These are phyloP conservation scores for Pampus argenteus DNA, from an alignment of 2,797 vertebrate genomes.

Conservation along the genomic window DNA sequence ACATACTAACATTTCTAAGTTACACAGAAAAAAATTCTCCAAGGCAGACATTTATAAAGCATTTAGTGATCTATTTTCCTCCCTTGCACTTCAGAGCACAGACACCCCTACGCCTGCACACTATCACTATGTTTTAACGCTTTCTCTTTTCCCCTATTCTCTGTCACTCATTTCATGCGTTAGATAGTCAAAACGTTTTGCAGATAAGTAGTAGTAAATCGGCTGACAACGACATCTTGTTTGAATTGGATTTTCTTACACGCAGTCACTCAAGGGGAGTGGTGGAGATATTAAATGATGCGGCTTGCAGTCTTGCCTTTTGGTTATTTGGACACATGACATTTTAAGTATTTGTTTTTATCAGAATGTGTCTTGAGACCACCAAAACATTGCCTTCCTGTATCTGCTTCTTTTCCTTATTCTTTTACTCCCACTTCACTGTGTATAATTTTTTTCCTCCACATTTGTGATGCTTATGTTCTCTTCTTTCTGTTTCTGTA, in stretches of 20 bases:
- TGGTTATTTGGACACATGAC: slow-evolving; percentile 19
- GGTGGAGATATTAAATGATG: slow-evolving; percentile 18
- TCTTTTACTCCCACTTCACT: slow-evolving; percentile 21
- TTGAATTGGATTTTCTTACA: slow-evolving; percentile 26
- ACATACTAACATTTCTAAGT: slow-evolving; percentile 15
- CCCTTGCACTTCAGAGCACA: slow-evolving; percentile 15
- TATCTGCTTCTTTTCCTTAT: background rate
- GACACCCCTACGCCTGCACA: slow-evolving; percentile 20
- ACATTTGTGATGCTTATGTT: slow-evolving; percentile 7
- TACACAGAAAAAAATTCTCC: slow-evolving; percentile 3
- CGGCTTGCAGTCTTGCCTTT: slow-evolving; percentile 13
- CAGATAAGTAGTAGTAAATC: slow-evolving; percentile 32
- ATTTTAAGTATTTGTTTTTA: slow-evolving; percentile 25
- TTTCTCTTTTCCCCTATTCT: slow-evolving; percentile 19
- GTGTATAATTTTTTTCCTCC: slow-evolving; percentile 11
- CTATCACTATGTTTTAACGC: slow-evolving; percentile 4
- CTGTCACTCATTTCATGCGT: background rate
- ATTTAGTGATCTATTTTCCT: slow-evolving; percentile 40
- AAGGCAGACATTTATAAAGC: slow-evolving; percentile 29
- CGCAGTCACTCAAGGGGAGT: slow-evolving; percentile 7
- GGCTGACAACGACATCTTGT: slow-evolving; percentile 12
- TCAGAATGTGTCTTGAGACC: background rate
- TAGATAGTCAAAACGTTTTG: slow-evolving; percentile 40
- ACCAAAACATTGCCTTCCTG: background rate
- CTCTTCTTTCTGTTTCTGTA: slow-evolving; percentile 23